These are phyloP conservation scores for Anabas testudineus DNA, from an alignment of 2,797 vertebrate species.

Conservation along the genomic window DNA sequence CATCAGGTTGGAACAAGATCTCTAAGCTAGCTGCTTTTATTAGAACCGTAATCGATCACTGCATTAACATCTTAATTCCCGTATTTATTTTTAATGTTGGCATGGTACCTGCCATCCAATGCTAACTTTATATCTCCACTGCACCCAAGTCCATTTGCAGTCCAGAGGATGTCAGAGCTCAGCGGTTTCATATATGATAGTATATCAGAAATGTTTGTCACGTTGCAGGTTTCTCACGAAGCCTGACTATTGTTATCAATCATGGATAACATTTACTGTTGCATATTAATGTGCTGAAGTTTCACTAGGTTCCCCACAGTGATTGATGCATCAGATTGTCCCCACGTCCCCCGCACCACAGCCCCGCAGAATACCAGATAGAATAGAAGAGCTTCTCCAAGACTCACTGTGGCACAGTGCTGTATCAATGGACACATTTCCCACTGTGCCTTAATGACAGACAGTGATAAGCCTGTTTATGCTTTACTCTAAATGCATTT, in stretches of 20 bases:
- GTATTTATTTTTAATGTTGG: no score
- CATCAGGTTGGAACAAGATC: no score
- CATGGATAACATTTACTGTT: conserved; percentile 54
- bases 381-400: conserved; percentile 37
- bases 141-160: not conserved
- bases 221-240: conserved; percentile 46
- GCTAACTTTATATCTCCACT: not conserved
- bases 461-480: conserved; percentile 37
- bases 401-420: conserved; percentile 8
- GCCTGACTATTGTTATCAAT: conserved; percentile 53
- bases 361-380: conserved; percentile 35
- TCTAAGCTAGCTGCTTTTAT: no score
- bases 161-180: not conserved
- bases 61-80: no score
- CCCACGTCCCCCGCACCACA: conserved; percentile 18
- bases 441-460: conserved; percentile 27
- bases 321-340: conserved; percentile 60
- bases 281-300: conserved; percentile 58
- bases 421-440: conserved; percentile 25
- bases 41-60: no score
- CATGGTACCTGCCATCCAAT: no score
- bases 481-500: conserved; percentile 18
- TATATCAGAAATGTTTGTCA: conserved; percentile 46
- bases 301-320: conserved; percentile 45
- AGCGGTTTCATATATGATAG: conserved; percentile 33